Evolutionary conservation across 1,140 invertebrate genomes (phyloP), one percentile per base, ranked within the genome.

Genomic region (Apis florea): DNA sequence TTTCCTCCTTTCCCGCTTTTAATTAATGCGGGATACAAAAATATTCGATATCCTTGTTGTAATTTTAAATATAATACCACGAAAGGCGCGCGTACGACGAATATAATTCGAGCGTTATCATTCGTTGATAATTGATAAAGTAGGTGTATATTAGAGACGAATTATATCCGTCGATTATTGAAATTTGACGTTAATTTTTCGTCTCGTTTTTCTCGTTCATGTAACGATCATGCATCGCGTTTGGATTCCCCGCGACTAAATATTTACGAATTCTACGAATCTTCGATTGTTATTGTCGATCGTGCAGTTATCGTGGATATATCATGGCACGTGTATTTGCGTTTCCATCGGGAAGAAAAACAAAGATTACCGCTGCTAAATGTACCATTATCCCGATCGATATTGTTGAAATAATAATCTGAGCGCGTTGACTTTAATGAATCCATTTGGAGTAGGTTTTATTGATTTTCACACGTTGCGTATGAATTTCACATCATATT

Each of bases 171-270:
- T 9, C 26, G 66, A 77, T 83, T 82, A 73, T 63, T 74, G 83
- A 84, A 85, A 84, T 51, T 72, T 79, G 64, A 84, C 61, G 68
- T 40, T 40, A 78, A 86, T 83, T 83, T 79, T 85, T 54, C 47
- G 82, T 73, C 19, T 21, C 12, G 56, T 8, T 17, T 40, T n/a
- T n/a, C n/a, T n/a, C n/a, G n/a, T n/a, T 15, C 24, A 26, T 9
- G 56, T 69, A 67, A 59, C 61, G n/a, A 69, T 24, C 17, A 49
- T 40, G n/a, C n/a, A 1, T 9, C 9, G 13, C 8, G 5, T 68
- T 59, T 69, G 26, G n/a, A 11, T 67, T 70, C n/a, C 31, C 31
- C 2, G n/a, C 19, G 17, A 40, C 3, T 54, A 70, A 82, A 79
- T 53, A 75, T 86, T 85, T 75, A 69, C 75, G 24, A 56, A 61